Evolutionary conservation across 2,888 invertebrate genomes (phyloP).

Genomic region (Sussaba pulchella): DNA sequence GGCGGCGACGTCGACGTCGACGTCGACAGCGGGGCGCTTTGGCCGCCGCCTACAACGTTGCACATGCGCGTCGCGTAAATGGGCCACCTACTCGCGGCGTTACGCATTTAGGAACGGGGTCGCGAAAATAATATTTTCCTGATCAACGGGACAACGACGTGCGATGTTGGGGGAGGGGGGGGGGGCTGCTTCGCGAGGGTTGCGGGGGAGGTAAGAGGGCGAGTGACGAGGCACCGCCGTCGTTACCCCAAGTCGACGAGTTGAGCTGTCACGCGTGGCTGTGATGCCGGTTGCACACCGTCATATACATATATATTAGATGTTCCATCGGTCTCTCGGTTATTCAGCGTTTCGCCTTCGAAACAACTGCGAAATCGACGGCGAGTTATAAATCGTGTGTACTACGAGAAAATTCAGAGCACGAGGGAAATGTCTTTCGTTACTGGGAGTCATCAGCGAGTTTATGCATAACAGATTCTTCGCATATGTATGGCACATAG

Average conservation of each 20-base stretch:
- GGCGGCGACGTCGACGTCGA: no score
- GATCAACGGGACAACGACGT: slow-evolving; percentile 76
- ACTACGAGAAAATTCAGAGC: neutral
- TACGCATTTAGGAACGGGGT: slow-evolving; percentile 80
- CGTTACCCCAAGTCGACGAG: slow-evolving; percentile 1
- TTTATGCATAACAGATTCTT: neutral
- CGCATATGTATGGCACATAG: neutral
- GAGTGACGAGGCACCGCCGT: neutral
- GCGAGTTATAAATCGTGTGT: slow-evolving; percentile 6
- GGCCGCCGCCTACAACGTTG: slow-evolving; percentile 36
- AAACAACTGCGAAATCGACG: neutral
- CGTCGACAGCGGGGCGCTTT: no score
- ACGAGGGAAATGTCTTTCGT: neutral
- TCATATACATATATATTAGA: neutral
- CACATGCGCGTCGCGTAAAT: slow-evolving; percentile 80
- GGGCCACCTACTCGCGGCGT: slow-evolving; percentile 78
- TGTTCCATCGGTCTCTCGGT: neutral
- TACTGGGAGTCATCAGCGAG: neutral
- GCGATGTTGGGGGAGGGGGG: neutral
- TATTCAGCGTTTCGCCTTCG: neutral
- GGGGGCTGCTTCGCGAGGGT: neutral
- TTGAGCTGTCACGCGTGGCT: slow-evolving; percentile 9
- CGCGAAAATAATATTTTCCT: slow-evolving; percentile 83
- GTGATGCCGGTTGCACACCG: slow-evolving; percentile 18
- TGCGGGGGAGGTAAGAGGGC: neutral